Conservation (phyloP, 1,140 invertebrate species). For the Tachypleus tridentatus region DNA sequence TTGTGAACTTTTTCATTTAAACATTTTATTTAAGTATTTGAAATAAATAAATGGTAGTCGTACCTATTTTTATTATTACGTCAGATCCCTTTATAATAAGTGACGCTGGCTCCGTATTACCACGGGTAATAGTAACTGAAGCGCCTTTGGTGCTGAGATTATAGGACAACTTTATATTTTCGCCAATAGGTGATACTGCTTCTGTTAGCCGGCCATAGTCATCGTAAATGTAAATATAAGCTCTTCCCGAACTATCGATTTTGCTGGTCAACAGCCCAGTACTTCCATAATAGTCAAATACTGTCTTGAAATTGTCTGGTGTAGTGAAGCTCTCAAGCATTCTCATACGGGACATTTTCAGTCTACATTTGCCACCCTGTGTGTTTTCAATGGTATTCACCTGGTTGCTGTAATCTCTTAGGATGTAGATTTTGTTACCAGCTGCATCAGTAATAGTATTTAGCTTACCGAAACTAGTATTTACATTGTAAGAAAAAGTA, state of each 20-base stretch:
- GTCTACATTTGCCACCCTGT: constrained; percentile 77
- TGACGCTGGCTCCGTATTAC: constrained; percentile 62
- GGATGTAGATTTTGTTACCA: constrained; percentile 82
- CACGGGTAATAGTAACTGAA: constrained; percentile 37
- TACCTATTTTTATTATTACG: constrained; percentile 38
- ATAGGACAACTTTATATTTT: constrained; percentile 56
- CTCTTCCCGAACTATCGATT: constrained; percentile 46
- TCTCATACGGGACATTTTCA: constrained; percentile 48
- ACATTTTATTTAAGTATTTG: too few species aligned
- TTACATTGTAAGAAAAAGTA: constrained; percentile 90
- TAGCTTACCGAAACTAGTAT: constrained; percentile 87
- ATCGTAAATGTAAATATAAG: constrained; percentile 81
- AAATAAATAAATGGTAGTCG: not conserved
- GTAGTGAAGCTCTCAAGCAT: constrained; percentile 25
- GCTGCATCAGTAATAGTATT: constrained; percentile 83
- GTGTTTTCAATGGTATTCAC: constrained; percentile 84
- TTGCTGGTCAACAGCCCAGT: constrained; percentile 60
- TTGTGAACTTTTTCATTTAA: too few species aligned
- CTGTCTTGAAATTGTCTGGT: constrained; percentile 20
- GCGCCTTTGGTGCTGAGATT: constrained; percentile 24
- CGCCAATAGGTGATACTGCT: constrained; percentile 80
- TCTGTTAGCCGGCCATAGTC: constrained; percentile 66
- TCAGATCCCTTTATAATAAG: constrained; percentile 77
- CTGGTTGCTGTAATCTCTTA: constrained; percentile 63
- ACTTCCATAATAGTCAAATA: constrained; percentile 66